Evolutionary conservation across 2,113 vertebrate species (phyloP), one percentile per base, ranked within the genome.

Genomic region (Cephalopholis sonnerati): DNA sequence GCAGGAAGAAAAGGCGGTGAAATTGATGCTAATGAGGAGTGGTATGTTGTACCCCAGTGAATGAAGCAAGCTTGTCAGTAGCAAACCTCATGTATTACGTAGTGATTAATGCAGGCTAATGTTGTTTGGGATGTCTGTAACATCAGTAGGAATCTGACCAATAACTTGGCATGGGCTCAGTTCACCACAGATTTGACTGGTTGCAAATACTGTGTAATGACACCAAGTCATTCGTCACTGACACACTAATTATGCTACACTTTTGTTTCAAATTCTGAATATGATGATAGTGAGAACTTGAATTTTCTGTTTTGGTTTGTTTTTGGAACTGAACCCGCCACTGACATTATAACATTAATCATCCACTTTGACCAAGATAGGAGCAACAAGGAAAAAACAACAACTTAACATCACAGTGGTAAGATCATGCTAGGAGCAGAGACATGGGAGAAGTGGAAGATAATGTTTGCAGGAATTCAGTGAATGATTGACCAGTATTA

Each of bases 351-450:
- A 63, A 57, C 25, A 85, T 55, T 11, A 15, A 51, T 48, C 3
- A 68, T 68, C 13, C 2, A 71, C 32, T 66, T 59, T 55, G 15
- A 63, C 36, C 20, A 1, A 1, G 66, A 39, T 10, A 51, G 36
- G n/a, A n/a, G 18, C 17, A 74, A 53, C 11, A 46, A 25, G 9
- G 13, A 2, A 3, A 66, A 48, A 36, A 55, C 46, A 9, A 63
- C n/a, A 54, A n/a, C n/a, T n/a, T 57, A 55, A 39, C 32, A 50
- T 44, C 12, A 53, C 27, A 84, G 48, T 17, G 41, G 11, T 24
- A 24, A 67, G 32, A 54, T 41, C 24, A 90, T 87, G 86, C 46
- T 81, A 87, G 88, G 48, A 90, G 66, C 81, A 87, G 88, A 88
- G 86, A 90, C 83, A 82, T 12, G 4, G 18, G 2, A 16, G 39